A percentile compares a stretch with the other conserved stretches of the same genome.
These are phyloP conservation scores for Linyphia triangularis DNA, from an alignment of 2,888 invertebrate genomes.

Conservation along the genomic window DNA sequence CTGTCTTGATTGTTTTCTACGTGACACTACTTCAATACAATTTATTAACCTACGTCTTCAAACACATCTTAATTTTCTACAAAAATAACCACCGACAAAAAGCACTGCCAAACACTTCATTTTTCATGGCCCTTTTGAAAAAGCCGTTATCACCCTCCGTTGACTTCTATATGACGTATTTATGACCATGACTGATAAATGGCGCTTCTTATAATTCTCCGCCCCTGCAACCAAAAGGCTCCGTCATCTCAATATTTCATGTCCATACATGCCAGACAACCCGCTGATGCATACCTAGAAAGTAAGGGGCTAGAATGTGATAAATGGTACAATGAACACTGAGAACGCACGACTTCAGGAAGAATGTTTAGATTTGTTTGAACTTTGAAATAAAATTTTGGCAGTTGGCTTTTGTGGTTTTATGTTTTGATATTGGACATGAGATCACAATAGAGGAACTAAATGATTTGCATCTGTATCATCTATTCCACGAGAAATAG, in stretches of 20 bases:
- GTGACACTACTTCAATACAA: too few relatives aligned
- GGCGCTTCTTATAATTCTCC: background rate
- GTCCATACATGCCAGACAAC: background rate
- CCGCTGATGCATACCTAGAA: background rate
- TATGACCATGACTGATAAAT: slow-evolving; percentile 40
- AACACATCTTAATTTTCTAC: too few relatives aligned
- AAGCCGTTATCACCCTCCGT: slow-evolving; percentile 8
- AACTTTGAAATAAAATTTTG: background rate
- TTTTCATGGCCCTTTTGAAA: background rate
- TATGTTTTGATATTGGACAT: background rate
- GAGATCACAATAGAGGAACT: background rate
- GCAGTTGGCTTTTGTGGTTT: background rate
- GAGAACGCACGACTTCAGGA: too few relatives aligned
- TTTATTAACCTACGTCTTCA: too few relatives aligned
- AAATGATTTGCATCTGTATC: background rate
- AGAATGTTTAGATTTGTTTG: too few relatives aligned
- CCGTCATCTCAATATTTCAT: slow-evolving; percentile 22
- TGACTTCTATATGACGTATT: slow-evolving; percentile 15
- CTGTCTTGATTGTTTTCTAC: too few relatives aligned
- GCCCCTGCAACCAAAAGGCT: background rate
- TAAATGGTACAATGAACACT: background rate
- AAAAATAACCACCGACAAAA: background rate
- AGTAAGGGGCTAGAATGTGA: background rate
- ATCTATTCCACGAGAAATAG: too few relatives aligned
- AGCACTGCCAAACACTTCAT: background rate